Conservation (phyloP, 1,140 invertebrate species). For the Macrobrachium nipponense region DNA sequence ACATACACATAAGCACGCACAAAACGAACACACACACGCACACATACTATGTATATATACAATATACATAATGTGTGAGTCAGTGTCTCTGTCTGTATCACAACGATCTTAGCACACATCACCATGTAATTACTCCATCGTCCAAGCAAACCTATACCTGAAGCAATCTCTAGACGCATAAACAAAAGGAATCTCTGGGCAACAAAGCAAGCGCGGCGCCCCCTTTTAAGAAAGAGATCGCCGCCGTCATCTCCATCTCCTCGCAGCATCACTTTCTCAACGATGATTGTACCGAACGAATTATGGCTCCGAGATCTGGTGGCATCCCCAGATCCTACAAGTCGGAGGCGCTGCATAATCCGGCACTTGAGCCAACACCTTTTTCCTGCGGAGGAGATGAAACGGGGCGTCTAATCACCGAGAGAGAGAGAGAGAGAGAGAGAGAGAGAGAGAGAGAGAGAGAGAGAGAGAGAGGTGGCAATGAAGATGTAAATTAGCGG, state of each 20-base stretch:
- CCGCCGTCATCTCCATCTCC: not conserved
- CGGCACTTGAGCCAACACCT: not conserved
- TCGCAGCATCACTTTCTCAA: not conserved
- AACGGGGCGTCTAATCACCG: not conserved
- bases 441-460: not conserved
- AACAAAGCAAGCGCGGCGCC: no score
- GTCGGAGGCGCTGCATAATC: no score
- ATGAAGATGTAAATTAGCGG: no score
- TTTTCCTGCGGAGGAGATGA: not conserved
- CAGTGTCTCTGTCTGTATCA: no score
- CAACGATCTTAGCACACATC: not conserved
- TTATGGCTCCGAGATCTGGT: no score
- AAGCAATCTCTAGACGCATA: no score
- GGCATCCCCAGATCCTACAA: no score
- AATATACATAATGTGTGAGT: not conserved
- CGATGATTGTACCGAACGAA: no score
- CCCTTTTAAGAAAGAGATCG: not conserved
- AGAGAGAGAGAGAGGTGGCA: constrained; percentile 6
- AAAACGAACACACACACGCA: not conserved
- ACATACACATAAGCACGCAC: no score
- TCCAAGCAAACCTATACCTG: no score
- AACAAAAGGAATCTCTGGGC: no score
- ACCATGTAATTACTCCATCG: not conserved
- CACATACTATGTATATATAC: no score
- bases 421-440: constrained; percentile 17